phyloP scores from a whole-genome alignment of 1,140 invertebrate species.

The Drosophila persimilis region DNA sequence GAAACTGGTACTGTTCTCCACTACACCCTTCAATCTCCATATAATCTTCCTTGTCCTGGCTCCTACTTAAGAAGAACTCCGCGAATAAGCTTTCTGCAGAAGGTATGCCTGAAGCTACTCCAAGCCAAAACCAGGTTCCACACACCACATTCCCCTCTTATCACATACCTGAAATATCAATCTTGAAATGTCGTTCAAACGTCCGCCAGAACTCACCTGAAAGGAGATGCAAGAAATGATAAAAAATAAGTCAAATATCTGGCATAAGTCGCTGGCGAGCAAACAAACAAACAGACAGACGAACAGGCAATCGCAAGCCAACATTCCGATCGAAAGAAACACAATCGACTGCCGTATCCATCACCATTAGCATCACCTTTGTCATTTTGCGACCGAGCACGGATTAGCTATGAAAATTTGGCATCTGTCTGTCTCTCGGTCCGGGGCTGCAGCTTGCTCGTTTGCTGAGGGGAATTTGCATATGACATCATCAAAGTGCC shows the following conservation, averaged over 20 bases:
- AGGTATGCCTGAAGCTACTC: too few species aligned
- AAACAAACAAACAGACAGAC: slow-evolving; percentile 20
- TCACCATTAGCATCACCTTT: slow-evolving; percentile 59
- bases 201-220: slow-evolving; percentile 40
- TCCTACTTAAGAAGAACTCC: too few species aligned
- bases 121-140: too few species aligned
- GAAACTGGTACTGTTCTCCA: too few species aligned
- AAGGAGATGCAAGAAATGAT: slow-evolving; percentile 25
- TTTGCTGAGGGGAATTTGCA: slow-evolving; percentile 53
- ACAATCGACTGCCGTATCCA: slow-evolving; percentile 40
- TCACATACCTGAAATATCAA: slow-evolving; percentile 1
- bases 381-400: slow-evolving; percentile 40
- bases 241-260: slow-evolving; percentile 49
- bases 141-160: background rate
- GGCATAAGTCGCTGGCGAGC: slow-evolving; percentile 27
- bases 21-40: too few species aligned
- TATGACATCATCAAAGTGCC: slow-evolving; percentile 69
- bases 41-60: too few species aligned
- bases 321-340: slow-evolving; percentile 32
- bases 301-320: slow-evolving; percentile 32
- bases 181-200: slow-evolving; percentile 23
- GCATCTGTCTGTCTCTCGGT: slow-evolving; percentile 31
- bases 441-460: too few species aligned
- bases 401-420: slow-evolving; percentile 44
- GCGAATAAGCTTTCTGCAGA: too few species aligned